Conservation (phyloP, 2,888 invertebrate species). For the Myopa tessellatipennis region DNA sequence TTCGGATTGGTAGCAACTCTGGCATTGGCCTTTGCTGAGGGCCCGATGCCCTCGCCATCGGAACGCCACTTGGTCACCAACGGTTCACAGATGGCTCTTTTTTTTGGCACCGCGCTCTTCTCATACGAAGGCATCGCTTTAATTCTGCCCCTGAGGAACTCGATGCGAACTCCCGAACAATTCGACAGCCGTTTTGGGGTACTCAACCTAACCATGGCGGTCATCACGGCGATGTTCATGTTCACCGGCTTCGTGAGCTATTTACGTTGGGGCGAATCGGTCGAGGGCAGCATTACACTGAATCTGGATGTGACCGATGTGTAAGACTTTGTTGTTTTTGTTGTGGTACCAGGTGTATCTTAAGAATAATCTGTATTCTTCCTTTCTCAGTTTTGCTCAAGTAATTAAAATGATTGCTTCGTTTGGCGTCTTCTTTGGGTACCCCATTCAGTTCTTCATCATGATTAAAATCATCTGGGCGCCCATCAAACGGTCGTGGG, state of each 20-base stretch:
- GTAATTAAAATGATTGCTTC: constrained; percentile 85
- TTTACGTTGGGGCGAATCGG: constrained; percentile 84
- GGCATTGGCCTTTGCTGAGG: constrained; percentile 79
- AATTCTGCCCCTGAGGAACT: constrained; percentile 90
- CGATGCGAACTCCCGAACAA: constrained; percentile 83
- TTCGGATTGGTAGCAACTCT: constrained; percentile 78
- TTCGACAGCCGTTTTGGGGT: constrained; percentile 87
- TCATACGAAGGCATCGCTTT: constrained; percentile 96
- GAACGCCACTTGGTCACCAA: constrained; percentile 74
- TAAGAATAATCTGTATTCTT: constrained; percentile 5
- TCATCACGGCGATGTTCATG: constrained; percentile 83
- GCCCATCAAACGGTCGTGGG: constrained; percentile 71
- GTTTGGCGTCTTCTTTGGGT: constrained; percentile 87
- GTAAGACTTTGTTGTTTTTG: constrained; percentile 47
- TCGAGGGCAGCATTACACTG: constrained; percentile 87
- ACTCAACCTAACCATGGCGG: constrained; percentile 86
- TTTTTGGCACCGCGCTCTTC: constrained; percentile 95
- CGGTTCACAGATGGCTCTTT: constrained; percentile 79
- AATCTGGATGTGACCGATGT: constrained; percentile 74
- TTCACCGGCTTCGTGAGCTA: constrained; percentile 89
- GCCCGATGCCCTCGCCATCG: constrained; percentile 73
- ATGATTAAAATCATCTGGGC: constrained; percentile 93
- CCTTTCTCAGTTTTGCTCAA: constrained; percentile 76
- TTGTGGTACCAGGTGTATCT: not conserved
- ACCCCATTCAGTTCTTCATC: constrained; percentile 96